Percentiles rank a stretch among this genome's conserved stretches.
Evolutionary conservation across 2,888 invertebrate species (phyloP).

Genomic region (Noctua janthe): DNA sequence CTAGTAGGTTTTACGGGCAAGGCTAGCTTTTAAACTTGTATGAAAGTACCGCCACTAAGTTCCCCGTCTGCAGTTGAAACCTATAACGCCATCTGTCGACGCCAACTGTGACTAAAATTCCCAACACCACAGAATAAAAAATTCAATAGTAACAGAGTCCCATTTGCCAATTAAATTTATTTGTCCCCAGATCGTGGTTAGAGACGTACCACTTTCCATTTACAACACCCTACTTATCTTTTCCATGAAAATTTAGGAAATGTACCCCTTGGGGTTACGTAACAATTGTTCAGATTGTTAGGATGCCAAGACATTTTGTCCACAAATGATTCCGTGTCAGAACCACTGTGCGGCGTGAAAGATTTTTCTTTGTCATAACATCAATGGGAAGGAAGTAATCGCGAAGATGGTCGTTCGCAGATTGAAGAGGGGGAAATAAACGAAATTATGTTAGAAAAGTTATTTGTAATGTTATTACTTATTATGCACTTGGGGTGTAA

Average conservation of each 20-base stretch:
- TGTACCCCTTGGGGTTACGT: conserved; percentile 37
- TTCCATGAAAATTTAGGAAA: conserved; percentile 63
- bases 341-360: conserved; percentile 34
- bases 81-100: conserved; percentile 29
- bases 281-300: conserved; percentile 47
- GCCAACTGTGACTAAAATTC: conserved; percentile 34
- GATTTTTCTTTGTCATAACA: conserved; percentile 59
- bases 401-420: conserved; percentile 50
- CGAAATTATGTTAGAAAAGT: conserved; percentile 40
- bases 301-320: conserved; percentile 52
- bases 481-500: conserved; percentile 37
- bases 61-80: background rate
- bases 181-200: conserved; percentile 74
- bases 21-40: too few species aligned
- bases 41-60: background rate
- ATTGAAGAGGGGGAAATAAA: conserved; percentile 58
- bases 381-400: conserved; percentile 62
- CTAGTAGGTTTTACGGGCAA: too few species aligned
- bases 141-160: conserved; percentile 50
- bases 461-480: conserved; percentile 54
- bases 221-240: conserved; percentile 72
- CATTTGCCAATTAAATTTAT: conserved; percentile 75
- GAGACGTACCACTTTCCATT: conserved; percentile 68
- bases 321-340: conserved; percentile 48
- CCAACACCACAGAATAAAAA: conserved; percentile 50